Evolutionary conservation across 1,140 invertebrate species (phyloP).

Genomic region (Phthorimaea operculella): DNA sequence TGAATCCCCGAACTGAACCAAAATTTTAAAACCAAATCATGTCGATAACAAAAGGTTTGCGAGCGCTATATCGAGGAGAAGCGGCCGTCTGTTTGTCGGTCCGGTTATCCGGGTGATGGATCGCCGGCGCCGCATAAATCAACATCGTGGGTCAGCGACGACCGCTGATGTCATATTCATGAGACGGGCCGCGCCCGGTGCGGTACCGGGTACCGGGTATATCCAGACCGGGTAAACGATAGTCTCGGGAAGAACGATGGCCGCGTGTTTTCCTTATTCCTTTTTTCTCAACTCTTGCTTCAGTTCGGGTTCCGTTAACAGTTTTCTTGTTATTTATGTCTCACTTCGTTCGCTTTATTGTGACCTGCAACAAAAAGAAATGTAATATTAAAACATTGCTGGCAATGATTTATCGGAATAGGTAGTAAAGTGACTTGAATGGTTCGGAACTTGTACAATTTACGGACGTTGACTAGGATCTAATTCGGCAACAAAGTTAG

Average conservation of each 20-base stretch:
- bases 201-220: constrained; percentile 22
- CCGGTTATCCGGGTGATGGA: constrained; percentile 46
- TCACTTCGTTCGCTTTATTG: neutral
- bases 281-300: constrained; percentile 27
- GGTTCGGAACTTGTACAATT: too few species aligned
- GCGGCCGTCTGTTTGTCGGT: constrained; percentile 26
- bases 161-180: constrained; percentile 60
- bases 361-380: constrained; percentile 45
- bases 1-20: neutral
- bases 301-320: constrained; percentile 16
- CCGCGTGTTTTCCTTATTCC: constrained; percentile 32
- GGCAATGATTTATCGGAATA: too few species aligned
- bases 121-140: constrained; percentile 42
- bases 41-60: constrained; percentile 17
- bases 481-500: too few species aligned
- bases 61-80: constrained; percentile 15
- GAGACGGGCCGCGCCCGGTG: constrained; percentile 22
- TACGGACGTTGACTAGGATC: too few species aligned
- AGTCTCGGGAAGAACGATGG: constrained; percentile 7
- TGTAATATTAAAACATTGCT: neutral
- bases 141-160: constrained; percentile 40
- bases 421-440: too few species aligned
- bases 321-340: constrained; percentile 29
- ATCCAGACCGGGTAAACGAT: constrained; percentile 28
- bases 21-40: constrained; percentile 9